Evolutionary conservation across 2,113 vertebrate genomes (phyloP).

Genomic region (Mesembrinibis cayennensis): DNA sequence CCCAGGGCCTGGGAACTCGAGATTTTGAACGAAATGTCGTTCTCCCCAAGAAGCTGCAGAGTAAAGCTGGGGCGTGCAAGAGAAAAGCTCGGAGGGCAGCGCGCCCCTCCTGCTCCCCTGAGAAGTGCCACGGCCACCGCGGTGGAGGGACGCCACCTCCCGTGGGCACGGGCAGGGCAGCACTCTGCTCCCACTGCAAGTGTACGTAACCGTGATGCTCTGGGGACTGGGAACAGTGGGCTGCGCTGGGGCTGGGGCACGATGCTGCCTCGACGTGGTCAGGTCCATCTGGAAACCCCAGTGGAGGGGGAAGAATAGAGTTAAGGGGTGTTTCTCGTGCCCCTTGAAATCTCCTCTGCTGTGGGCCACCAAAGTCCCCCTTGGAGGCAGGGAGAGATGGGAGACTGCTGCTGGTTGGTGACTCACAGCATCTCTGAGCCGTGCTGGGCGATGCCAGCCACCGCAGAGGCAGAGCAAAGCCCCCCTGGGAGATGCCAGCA

Average conservation of each 20-base stretch:
- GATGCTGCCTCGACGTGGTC: background rate
- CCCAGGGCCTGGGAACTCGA: background rate
- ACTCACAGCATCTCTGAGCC: fast-evolving
- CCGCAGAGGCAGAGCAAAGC: background rate
- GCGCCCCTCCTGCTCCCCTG: background rate
- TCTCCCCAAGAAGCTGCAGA: background rate
- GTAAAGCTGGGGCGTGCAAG: background rate
- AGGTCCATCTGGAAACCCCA: background rate
- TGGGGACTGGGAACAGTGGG: background rate
- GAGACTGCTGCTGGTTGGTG: background rate
- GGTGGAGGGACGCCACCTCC: background rate
- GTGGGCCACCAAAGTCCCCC: background rate
- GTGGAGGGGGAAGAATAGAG: background rate
- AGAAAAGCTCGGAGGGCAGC: background rate
- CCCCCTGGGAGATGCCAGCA: background rate
- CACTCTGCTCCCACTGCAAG: fast-evolving
- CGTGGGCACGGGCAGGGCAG: background rate
- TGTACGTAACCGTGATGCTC: fast-evolving
- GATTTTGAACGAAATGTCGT: background rate
- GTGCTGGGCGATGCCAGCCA: fast-evolving
- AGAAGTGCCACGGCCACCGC: fast-evolving
- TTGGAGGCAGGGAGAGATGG: background rate
- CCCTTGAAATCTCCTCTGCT: background rate
- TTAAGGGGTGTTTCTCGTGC: background rate
- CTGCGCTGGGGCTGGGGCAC: background rate